These are phyloP conservation scores for Protomyctophum bolini DNA, from an alignment of 2,113 vertebrate species.

Conservation along the genomic window DNA sequence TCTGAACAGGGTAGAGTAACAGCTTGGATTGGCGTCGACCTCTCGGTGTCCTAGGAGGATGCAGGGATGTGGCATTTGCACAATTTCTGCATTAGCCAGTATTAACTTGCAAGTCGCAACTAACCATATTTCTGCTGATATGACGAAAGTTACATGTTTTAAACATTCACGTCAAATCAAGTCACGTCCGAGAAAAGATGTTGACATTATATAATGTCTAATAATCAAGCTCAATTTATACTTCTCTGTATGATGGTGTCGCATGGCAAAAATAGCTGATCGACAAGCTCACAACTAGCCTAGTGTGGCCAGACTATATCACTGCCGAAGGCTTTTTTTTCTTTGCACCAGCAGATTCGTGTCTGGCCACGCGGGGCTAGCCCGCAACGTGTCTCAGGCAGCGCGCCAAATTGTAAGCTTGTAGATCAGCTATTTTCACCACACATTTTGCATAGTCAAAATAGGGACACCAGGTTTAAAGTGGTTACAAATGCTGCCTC, in stretches of 20 bases:
- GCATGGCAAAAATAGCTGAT: neutral
- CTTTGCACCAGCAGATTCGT: no score
- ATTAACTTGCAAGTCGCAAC: neutral
- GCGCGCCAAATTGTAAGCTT: no score
- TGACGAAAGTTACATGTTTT: constrained; percentile 18
- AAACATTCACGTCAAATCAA: constrained; percentile 1
- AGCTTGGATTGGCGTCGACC: constrained; percentile 43
- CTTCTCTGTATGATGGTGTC: neutral
- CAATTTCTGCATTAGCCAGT: neutral
- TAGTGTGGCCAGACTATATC: no score
- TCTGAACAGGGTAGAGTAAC: constrained; percentile 49
- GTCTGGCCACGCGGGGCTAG: no score
- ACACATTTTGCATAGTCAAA: no score
- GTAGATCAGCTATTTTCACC: no score
- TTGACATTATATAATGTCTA: no score
- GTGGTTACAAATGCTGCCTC: constrained; percentile 24
- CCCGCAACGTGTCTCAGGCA: no score
- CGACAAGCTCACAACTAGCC: no score
- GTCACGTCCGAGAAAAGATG: neutral
- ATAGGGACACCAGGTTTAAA: no score
- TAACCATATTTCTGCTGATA: neutral
- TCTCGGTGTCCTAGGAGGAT: constrained; percentile 46
- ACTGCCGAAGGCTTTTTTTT: no score
- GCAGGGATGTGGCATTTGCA: neutral
- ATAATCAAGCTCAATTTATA: neutral